A percentile compares a stretch with the other conserved stretches of the same genome.
These are phyloP conservation scores for Notamacropus eugenii DNA, from an alignment of 2,797 vertebrate genomes.

Conservation along the genomic window DNA sequence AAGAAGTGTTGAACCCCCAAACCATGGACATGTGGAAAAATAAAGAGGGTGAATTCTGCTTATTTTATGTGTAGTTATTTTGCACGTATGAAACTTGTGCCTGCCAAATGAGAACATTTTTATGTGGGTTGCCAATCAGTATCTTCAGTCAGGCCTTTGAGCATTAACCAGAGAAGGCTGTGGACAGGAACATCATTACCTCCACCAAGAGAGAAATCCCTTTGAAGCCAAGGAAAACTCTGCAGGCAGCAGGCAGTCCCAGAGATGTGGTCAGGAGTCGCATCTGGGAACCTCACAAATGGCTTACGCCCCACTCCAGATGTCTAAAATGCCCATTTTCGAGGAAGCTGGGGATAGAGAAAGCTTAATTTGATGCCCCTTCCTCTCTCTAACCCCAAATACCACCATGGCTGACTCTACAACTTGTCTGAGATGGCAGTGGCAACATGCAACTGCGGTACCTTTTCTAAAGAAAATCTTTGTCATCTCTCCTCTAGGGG, in stretches of 20 bases:
- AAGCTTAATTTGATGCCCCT: not conserved
- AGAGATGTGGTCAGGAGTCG: slow-evolving; percentile 20
- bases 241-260: slow-evolving; percentile 32
- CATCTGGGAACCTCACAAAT: slow-evolving; percentile 56
- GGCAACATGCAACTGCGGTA: not conserved
- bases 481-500: slow-evolving; percentile 80
- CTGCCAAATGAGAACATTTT: slow-evolving; percentile 20
- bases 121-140: not conserved
- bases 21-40: slow-evolving; percentile 22
- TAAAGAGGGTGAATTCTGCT: slow-evolving; percentile 45
- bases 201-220: slow-evolving; percentile 43
- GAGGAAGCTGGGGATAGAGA: slow-evolving; percentile 19
- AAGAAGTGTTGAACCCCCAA: slow-evolving; percentile 41
- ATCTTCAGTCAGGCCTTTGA: not conserved
- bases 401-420: slow-evolving; percentile 8
- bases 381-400: not conserved
- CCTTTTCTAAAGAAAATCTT: slow-evolving; percentile 63
- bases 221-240: slow-evolving; percentile 59
- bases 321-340: slow-evolving; percentile 27
- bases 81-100: slow-evolving; percentile 45
- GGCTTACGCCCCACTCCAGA: slow-evolving; percentile 35
- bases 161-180: slow-evolving; percentile 25
- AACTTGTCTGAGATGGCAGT: slow-evolving; percentile 22
- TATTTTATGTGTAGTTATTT: slow-evolving; percentile 51
- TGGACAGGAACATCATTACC: not conserved